Evolutionary conservation across 2,113 vertebrate genomes (phyloP).

Genomic region (Ivindomyrus marchei): DNA sequence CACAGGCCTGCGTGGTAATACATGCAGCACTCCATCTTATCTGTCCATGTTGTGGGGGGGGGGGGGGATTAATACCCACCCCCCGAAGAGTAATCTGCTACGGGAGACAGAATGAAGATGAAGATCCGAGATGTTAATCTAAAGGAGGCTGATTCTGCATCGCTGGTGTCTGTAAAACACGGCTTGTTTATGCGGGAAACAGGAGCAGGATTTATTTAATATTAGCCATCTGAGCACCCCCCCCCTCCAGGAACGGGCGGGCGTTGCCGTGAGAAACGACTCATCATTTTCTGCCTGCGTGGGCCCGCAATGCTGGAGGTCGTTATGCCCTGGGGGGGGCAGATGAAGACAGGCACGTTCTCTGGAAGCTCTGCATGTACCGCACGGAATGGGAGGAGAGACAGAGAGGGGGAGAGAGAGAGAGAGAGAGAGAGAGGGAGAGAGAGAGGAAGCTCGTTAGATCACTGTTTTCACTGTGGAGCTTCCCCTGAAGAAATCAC

Average conservation of each 20-base stretch:
- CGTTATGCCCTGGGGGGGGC: neutral
- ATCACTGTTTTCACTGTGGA: neutral
- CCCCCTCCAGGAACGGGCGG: neutral
- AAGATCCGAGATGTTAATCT: neutral
- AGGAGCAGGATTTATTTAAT: neutral
- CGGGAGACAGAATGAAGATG: neutral
- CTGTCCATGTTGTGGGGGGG: neutral
- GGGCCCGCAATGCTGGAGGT: neutral
- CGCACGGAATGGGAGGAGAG: neutral
- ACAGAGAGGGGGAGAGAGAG: neutral
- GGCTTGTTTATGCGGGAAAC: neutral
- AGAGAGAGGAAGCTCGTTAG: neutral
- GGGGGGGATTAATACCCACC: neutral
- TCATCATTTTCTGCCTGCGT: neutral
- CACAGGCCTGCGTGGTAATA: neutral
- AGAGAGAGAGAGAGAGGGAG: neutral
- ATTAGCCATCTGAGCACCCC: neutral
- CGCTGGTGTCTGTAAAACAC: neutral
- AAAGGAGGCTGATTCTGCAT: neutral
- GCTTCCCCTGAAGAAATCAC: neutral
- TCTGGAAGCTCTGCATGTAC: neutral
- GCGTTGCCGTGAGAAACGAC: neutral
- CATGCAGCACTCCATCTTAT: neutral
- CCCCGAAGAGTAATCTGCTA: neutral
- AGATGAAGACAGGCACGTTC: neutral